Conservation (phyloP, 2,113 vertebrate species). For the Bostrychus sinensis region DNA sequence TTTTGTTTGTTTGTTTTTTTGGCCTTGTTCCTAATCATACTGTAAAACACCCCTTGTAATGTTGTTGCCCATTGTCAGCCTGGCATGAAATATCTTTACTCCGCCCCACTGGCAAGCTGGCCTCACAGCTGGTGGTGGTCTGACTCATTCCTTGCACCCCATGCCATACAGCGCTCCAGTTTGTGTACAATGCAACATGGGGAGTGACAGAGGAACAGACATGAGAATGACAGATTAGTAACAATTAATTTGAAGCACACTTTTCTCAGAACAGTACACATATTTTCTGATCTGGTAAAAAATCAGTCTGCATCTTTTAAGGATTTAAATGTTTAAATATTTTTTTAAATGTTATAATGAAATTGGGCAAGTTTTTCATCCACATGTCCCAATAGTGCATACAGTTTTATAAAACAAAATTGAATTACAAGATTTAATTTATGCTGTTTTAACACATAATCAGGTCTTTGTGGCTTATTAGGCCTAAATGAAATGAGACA, state of each 20-base stretch:
- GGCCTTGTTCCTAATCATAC: conserved; percentile 27
- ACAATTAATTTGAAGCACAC: neutral
- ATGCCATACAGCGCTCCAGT: conserved; percentile 63
- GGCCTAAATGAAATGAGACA: no score
- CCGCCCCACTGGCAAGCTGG: conserved; percentile 46
- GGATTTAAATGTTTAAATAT: no score
- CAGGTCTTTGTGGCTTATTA: no score
- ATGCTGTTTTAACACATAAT: no score
- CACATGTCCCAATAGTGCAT: no score
- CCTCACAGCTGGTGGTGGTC: conserved; percentile 74
- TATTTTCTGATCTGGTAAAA: no score
- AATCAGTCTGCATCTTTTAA: no score
- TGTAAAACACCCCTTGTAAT: conserved; percentile 51
- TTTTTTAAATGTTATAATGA: no score
- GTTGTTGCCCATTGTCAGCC: conserved; percentile 31
- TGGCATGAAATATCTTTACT: conserved; percentile 56
- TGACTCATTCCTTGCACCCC: conserved; percentile 73
- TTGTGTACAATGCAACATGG: conserved; percentile 59
- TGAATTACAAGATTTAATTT: no score
- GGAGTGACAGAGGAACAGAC: conserved; percentile 15
- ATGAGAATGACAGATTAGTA: neutral
- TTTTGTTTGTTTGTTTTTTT: conserved; percentile 6
- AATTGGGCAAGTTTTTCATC: no score
- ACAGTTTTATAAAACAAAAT: no score
- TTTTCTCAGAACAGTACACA: neutral